Conservation (phyloP, 1,140 invertebrate genomes). For the Pseudomyrmex cubaensis region DNA sequence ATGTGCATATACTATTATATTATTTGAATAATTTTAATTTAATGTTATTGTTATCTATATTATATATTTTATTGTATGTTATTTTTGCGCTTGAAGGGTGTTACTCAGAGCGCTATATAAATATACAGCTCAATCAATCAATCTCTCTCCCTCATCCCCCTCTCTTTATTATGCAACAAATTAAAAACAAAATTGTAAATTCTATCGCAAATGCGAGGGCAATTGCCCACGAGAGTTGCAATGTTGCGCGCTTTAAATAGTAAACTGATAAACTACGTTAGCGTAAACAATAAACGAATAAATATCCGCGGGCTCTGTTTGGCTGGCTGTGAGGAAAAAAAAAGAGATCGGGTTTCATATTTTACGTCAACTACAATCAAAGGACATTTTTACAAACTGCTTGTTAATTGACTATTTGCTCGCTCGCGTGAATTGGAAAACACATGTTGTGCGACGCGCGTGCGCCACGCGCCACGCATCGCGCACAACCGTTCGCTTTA, state of each 20-base stretch:
- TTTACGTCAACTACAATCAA: neutral
- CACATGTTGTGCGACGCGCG: no score
- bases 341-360: neutral
- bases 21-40: no score
- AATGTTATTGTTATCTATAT: no score
- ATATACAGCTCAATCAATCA: no score
- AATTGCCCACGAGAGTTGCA: neutral
- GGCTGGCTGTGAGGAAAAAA: neutral
- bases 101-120: no score
- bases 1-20: no score
- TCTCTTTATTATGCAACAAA: no score
- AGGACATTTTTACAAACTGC: conserved; percentile 22
- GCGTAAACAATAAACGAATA: neutral
- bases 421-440: neutral
- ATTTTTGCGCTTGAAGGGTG: no score
- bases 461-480: neutral
- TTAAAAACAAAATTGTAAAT: conserved; percentile 18
- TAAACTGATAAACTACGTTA: conserved; percentile 13
- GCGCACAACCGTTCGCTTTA: neutral
- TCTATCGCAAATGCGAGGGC: neutral
- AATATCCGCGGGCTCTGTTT: conserved; percentile 7
- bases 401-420: conserved; percentile 17
- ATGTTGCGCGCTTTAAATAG: neutral
- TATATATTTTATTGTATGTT: no score
- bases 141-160: no score